phyloP scores from a whole-genome alignment of 1,140 invertebrate species.

The Sesamia nonagrioides region DNA sequence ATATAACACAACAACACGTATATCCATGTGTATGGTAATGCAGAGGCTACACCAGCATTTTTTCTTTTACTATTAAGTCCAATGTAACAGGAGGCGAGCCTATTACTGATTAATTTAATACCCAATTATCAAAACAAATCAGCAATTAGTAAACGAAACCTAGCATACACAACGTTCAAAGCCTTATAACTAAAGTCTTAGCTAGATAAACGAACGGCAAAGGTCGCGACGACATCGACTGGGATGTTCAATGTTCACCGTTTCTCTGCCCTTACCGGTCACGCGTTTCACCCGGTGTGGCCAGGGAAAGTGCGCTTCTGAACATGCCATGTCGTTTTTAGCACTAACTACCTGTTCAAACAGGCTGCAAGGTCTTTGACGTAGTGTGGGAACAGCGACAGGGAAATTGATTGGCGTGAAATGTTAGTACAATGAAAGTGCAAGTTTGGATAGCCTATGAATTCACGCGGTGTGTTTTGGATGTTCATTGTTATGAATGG shows the following conservation, averaged over 20 bases:
- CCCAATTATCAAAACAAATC: background rate
- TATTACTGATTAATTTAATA: no score
- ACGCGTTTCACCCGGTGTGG: constrained; percentile 42
- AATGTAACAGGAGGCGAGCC: no score
- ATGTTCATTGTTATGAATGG: constrained; percentile 5
- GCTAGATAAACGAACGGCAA: constrained; percentile 42
- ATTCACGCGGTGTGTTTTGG: background rate
- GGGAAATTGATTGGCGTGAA: constrained; percentile 26
- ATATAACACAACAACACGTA: no score
- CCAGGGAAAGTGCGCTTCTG: constrained; percentile 44
- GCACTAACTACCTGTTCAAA: constrained; percentile 48
- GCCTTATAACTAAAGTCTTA: constrained; percentile 4
- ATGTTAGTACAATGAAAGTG: constrained; percentile 20
- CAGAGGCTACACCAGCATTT: no score
- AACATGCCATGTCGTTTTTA: constrained; percentile 44
- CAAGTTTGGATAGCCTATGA: constrained; percentile 14
- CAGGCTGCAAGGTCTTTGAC: constrained; percentile 48
- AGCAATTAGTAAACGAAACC: background rate
- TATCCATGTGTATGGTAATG: no score
- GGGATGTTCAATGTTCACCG: constrained; percentile 36
- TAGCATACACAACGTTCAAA: constrained; percentile 5
- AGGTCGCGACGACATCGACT: constrained; percentile 47
- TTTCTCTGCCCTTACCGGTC: constrained; percentile 51
- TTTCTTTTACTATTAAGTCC: no score
- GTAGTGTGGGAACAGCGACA: constrained; percentile 32